phyloP scores from a whole-genome alignment of 1,140 invertebrate species.

The Drosophila leontia region DNA sequence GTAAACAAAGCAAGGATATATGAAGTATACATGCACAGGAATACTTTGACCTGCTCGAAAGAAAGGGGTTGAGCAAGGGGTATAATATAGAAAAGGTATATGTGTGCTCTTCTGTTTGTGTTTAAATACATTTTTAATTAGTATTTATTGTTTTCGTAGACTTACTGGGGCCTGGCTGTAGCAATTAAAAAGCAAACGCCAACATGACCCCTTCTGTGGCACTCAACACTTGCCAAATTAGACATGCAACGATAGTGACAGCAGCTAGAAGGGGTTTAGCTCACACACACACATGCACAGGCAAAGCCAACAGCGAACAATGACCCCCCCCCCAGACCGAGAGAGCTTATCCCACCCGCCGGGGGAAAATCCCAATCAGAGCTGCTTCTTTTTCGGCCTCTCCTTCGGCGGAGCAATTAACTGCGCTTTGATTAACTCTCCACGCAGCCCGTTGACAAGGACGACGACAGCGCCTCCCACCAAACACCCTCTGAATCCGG shows the following conservation, averaged over 20 bases:
- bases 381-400: conserved; percentile 65
- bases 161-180: conserved; percentile 8
- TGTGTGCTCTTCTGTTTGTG: conserved; percentile 47
- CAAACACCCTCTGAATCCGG: neutral
- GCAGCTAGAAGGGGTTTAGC: conserved; percentile 64
- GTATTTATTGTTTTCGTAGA: conserved; percentile 77
- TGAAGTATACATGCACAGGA: neutral
- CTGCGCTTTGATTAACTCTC: conserved; percentile 83
- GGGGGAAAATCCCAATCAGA: conserved; percentile 57
- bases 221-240: conserved; percentile 79
- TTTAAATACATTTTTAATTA: conserved; percentile 83
- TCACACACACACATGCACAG: conserved; percentile 21
- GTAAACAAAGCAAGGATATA: conserved; percentile 48
- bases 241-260: conserved; percentile 67
- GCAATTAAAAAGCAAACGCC: conserved; percentile 8
- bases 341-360: neutral
- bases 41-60: conserved; percentile 13
- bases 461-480: conserved; percentile 68
- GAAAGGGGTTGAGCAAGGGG: neutral
- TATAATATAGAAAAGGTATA: neutral
- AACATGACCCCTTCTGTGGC: conserved; percentile 7
- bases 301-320: neutral
- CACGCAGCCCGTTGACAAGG: conserved; percentile 68
- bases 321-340: conserved; percentile 3
- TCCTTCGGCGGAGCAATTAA: conserved; percentile 79